phyloP scores from a whole-genome alignment of 2,797 vertebrate species.

The Hozukius guyotensis region DNA sequence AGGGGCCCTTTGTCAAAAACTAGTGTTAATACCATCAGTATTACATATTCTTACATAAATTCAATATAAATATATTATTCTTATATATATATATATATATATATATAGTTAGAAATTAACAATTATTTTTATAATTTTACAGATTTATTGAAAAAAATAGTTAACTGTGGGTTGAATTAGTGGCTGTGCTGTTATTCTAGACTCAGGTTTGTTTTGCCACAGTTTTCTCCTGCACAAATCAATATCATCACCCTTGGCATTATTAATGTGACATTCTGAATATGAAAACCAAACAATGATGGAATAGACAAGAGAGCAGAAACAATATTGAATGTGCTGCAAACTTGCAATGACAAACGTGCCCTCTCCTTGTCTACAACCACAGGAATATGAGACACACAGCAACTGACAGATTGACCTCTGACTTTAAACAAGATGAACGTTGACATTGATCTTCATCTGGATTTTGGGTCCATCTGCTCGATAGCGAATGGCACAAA shows the following conservation, averaged over 20 bases:
- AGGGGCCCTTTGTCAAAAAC: too few relatives aligned
- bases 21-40: background rate
- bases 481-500: background rate
- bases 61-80: too few relatives aligned
- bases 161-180: background rate
- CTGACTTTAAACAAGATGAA: constrained; percentile 6
- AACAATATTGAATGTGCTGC: background rate
- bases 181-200: background rate
- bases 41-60: too few relatives aligned
- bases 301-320: background rate
- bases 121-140: too few relatives aligned
- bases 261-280: constrained; percentile 28
- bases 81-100: too few relatives aligned
- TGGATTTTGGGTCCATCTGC: background rate
- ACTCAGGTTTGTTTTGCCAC: background rate
- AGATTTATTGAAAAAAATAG: too few relatives aligned
- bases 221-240: constrained; percentile 12
- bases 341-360: background rate
- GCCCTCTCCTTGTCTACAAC: background rate
- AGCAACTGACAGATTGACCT: background rate
- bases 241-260: background rate
- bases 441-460: constrained; percentile 1
- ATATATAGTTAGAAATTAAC: background rate
- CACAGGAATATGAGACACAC: background rate
- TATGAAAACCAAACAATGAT: constrained; percentile 29